Conservation (phyloP, 2,888 invertebrate species). For the Nephrocerus scutellatus region DNA sequence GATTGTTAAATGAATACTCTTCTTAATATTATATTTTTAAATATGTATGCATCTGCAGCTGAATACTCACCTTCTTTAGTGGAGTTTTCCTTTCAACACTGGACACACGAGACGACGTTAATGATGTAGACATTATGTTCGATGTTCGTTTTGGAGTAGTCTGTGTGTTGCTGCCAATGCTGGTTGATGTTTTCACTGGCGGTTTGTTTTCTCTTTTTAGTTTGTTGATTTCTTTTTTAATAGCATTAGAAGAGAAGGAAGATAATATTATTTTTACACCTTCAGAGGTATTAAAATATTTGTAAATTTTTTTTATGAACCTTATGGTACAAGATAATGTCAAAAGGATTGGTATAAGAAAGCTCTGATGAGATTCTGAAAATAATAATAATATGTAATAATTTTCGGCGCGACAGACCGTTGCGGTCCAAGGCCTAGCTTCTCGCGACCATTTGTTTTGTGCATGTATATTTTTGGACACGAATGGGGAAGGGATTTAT, state of each 20-base stretch:
- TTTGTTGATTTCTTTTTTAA: slow-evolving; percentile 45
- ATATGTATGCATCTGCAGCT: background rate
- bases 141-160: slow-evolving; percentile 47
- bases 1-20: background rate
- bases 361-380: slow-evolving; percentile 6
- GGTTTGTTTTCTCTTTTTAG: slow-evolving; percentile 49
- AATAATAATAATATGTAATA: slow-evolving; percentile 1
- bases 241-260: too few species aligned
- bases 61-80: slow-evolving; percentile 35
- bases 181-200: slow-evolving; percentile 44
- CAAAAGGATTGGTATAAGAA: too few species aligned
- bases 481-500: too few species aligned
- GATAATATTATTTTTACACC: slow-evolving; percentile 51
- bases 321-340: too few species aligned
- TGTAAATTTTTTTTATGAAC: slow-evolving; percentile 24
- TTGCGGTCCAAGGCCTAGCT: too few species aligned
- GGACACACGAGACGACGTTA: slow-evolving; percentile 38
- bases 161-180: slow-evolving; percentile 37
- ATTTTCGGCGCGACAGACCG: too few species aligned
- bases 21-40: background rate
- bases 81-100: slow-evolving; percentile 43
- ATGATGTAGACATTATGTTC: slow-evolving; percentile 42
- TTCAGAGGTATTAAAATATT: slow-evolving; percentile 46
- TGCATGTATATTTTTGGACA: too few species aligned
- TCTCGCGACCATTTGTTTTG: too few species aligned